Percentiles rank a stretch among this genome's conserved stretches.
phyloP scores from a whole-genome alignment of 2,113 vertebrate genomes.

The Odontophorus gujanensis region DNA sequence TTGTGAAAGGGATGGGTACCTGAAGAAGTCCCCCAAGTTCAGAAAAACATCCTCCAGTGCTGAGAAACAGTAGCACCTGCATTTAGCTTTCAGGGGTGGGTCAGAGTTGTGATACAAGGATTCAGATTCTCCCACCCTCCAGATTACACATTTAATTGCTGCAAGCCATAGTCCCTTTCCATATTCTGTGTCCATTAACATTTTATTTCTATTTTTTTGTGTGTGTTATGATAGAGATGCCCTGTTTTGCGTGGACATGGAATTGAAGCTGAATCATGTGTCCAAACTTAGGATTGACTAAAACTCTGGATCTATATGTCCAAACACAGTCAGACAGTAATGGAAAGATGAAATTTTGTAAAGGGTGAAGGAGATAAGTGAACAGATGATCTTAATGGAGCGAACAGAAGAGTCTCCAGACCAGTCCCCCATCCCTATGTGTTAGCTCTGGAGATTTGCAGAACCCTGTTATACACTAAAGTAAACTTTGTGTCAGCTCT shows the following conservation, averaged over 20 bases:
- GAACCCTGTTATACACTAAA: neutral
- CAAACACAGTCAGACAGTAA: neutral
- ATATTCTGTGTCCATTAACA: neutral
- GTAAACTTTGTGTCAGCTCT: neutral
- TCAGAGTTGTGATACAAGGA: neutral
- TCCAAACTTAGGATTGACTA: neutral
- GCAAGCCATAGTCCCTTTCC: neutral
- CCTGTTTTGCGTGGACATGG: neutral
- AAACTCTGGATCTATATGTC: neutral
- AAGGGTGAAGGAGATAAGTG: neutral
- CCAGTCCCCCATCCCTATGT: neutral
- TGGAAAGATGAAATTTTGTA: neutral
- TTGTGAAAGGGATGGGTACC: neutral
- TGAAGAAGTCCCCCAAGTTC: neutral
- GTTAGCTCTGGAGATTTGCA: neutral
- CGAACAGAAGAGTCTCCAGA: neutral
- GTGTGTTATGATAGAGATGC: neutral
- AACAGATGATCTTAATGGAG: neutral
- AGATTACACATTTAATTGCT: neutral
- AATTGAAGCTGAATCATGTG: neutral
- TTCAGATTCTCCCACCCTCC: neutral
- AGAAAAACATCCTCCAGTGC: neutral
- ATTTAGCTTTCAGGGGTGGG: neutral
- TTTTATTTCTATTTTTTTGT: neutral
- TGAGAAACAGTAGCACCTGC: fast-evolving